Base-by-base conservation (phyloP, 2,797 vertebrate species). In the Galaxias olidus region DNA sequence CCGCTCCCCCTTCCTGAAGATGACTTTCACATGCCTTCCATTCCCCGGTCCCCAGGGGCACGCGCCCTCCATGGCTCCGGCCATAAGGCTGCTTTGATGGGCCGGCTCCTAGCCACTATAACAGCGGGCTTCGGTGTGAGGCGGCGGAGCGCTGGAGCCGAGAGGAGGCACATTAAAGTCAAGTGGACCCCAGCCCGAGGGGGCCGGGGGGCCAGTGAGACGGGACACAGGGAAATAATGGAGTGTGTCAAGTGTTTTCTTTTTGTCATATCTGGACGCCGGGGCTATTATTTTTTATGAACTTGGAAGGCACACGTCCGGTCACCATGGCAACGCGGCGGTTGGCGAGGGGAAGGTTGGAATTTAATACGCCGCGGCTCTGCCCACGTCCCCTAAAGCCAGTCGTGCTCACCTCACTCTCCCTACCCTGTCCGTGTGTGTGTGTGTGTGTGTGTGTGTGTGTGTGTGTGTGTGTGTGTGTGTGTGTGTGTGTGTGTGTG, bases 271-370 rank as follows among this genome's bases (percentile, higher is more conserved):
- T 55, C 30, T 4, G 8, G 8, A 65, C 59, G 71, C 15, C 30
- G 51, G 45, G 69, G 30, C 73, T 66, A 15, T 65, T 13, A 55
- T 51, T 67, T 68, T 78, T 73, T 56, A 55, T 61, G 51, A 66
- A 69, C 19, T 41, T 10, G 18, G 61, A 42, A 55, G 18, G 41
- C 10, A 53, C 50, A 58, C 17, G 61, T 12, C 59, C 9, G 53
- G 65, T 69, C n/a, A 67, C 72, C 69, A 73, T 68, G 56, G 70
- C 52, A 76, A 67, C 73, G 70, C 68, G 19, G 58, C 43, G 47
- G 54, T 50, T 70, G 67, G 67, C 43, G 48, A 53, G 30, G 12
- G 18, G 44, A 52, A 41, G 44, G 59, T 20, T 68, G 20, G 59
- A 56, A 65, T 70, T 55, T 68, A 43, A 41, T 65, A 51, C 40